A percentile compares a stretch with the other conserved stretches of the same genome.
Conservation (phyloP, 2,113 vertebrate species). For the Anoura caudifer region DNA sequence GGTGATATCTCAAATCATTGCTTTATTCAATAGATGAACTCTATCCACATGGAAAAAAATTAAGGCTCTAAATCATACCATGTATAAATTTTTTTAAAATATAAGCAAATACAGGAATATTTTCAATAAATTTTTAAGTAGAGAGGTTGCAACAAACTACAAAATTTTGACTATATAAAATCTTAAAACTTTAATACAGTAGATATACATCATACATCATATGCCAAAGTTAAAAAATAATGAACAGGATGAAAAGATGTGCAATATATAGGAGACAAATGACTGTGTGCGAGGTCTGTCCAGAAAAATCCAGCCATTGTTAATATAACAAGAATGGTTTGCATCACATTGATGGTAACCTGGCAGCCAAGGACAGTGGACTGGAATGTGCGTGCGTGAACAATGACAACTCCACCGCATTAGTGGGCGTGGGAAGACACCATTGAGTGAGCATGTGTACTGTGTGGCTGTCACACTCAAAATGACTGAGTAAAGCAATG, state of each 20-base stretch:
- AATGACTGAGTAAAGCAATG: too few species aligned
- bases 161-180: neutral
- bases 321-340: too few species aligned
- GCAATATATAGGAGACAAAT: neutral
- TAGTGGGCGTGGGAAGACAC: too few species aligned
- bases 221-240: neutral
- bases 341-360: too few species aligned
- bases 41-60: neutral
- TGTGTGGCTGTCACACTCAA: too few species aligned
- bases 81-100: neutral
- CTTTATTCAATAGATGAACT: conserved; percentile 24
- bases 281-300: too few species aligned
- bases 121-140: neutral
- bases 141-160: neutral
- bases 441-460: too few species aligned
- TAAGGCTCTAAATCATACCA: neutral
- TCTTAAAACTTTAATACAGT: neutral
- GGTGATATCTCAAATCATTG: neutral
- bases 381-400: too few species aligned
- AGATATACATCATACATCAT: neutral
- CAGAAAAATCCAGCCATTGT: too few species aligned
- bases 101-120: neutral
- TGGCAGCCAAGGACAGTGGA: too few species aligned
- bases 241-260: neutral
- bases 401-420: too few species aligned